Conservation (phyloP, 2,113 vertebrate species). For the Anoplopoma fimbria region DNA sequence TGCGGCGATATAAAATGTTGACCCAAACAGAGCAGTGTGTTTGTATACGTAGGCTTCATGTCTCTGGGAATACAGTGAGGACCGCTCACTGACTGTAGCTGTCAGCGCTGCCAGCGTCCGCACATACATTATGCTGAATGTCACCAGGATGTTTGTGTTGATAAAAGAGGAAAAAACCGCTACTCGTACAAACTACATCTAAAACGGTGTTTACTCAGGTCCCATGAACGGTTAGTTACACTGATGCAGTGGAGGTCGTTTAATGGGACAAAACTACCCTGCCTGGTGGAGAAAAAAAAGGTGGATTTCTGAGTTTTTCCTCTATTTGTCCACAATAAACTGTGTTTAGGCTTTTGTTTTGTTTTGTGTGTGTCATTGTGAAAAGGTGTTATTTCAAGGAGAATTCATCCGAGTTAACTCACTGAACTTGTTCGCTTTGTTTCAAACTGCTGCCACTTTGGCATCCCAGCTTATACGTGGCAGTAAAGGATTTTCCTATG, state of each 20-base stretch:
- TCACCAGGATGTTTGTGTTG: conserved; percentile 27
- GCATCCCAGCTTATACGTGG: conserved; percentile 76
- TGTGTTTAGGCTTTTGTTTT: not conserved
- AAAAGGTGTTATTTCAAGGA: not conserved
- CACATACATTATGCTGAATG: not conserved
- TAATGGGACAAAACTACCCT: not conserved
- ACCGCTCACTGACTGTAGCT: conserved; percentile 5
- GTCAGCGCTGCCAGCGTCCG: not conserved
- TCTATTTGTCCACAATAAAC: not conserved
- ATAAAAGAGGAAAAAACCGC: not conserved
- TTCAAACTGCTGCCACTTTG: conserved; percentile 62
- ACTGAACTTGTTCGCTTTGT: conserved; percentile 51
- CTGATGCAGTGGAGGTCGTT: conserved; percentile 2
- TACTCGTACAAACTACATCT: too few species aligned
- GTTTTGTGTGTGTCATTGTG: too few species aligned
- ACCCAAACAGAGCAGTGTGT: not conserved
- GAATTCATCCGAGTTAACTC: conserved; percentile 20
- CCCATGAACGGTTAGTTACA: conserved; percentile 1
- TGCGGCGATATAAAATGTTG: conserved; percentile 12
- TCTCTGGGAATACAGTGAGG: conserved; percentile 15
- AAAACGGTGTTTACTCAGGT: too few species aligned
- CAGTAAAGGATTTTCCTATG: conserved; percentile 53
- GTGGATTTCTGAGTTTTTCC: not conserved
- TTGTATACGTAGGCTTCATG: not conserved
- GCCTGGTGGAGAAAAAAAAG: not conserved